Evolutionary conservation across 2,888 invertebrate genomes (phyloP), one percentile per base, ranked within the genome.

Genomic region (Acheta domesticus): DNA sequence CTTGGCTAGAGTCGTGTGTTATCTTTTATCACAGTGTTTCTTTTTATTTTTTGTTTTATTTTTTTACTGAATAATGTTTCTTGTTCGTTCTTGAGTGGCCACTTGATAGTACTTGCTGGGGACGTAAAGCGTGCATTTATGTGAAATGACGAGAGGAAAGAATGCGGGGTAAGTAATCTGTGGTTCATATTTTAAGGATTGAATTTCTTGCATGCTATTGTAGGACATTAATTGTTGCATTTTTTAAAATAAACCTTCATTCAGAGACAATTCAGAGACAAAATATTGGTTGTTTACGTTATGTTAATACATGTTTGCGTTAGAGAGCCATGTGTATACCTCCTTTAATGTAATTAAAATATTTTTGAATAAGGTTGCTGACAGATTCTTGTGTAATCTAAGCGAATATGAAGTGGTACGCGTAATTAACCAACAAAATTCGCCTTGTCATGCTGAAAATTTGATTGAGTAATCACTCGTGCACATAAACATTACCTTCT

Each of bases 131-230:
- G 79, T 76, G 76, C 20, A 62, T 76, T 20, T 76, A 48, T 79
- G 76, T 79, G 79, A 79, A 79, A 79, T 79, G 79, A 76, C 79
- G 74, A 74, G 74, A 48, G 76, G 79, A 75, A 76, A 62, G 48
- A n/a, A 79, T 79, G 62, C 73, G 62, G 76, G 79, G 79, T 79
- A 75, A 79, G 78, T 78, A 48, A 19, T 36, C 36, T 16, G 62
- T 23, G 50, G n/a, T 48, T 74, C 23, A n/a, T 74, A 76, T 36
- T 19, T 12, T 48, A 76, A 36, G 19, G 36, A 76, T 36, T 36
- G 48, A 36, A 36, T 23, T 75, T 75, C 23, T 36, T 36, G 36
- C 36, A 36, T 36, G 36, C 36, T 36, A 36, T 36, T 36, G 36
- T 36, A 36, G 36, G 36, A 36, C 36, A 36, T 36, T 36, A 36